Evolutionary conservation across 53 echinoderm and acorn worm species (phyloP).

Genomic region (Zoroaster sp.): DNA sequence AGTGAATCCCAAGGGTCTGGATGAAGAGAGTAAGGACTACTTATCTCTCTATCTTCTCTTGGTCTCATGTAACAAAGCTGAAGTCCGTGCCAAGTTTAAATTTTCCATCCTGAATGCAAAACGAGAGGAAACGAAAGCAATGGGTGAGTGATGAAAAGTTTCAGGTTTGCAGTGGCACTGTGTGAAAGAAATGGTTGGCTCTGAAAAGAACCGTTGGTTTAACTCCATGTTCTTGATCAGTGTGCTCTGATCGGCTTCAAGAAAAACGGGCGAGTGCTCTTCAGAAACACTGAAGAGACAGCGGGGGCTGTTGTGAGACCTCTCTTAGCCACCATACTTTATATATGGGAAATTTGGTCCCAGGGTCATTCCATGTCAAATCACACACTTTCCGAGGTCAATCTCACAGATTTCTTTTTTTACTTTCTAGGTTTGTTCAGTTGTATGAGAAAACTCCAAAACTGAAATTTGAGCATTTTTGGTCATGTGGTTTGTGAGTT

Average conservation of each 20-base stretch:
- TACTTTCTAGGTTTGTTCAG: no score
- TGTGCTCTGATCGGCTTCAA: background rate
- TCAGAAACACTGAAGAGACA: background rate
- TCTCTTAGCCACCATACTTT: no score
- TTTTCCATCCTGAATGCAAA: constrained; percentile 98
- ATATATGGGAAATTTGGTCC: no score
- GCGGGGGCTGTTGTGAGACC: no score
- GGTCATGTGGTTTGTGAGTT: no score
- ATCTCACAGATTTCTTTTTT: no score
- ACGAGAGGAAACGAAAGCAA: constrained; percentile 96
- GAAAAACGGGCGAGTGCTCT: background rate
- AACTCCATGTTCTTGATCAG: background rate
- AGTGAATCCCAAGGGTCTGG: constrained; percentile 97
- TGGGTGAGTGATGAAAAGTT: constrained; percentile 71
- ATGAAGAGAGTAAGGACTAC: constrained; percentile 99
- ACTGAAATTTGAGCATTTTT: no score
- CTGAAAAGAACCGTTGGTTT: no score
- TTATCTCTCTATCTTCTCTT: constrained; percentile 88
- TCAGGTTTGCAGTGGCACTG: background rate
- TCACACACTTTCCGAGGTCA: no score
- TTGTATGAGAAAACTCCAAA: no score
- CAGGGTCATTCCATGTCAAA: no score
- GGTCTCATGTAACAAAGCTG: constrained; percentile 91
- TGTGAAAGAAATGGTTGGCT: no score
- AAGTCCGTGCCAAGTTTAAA: constrained; percentile 97